These are phyloP conservation scores for Neodon shergylaensis DNA, from an alignment of 2,113 vertebrate genomes.

Conservation along the genomic window DNA sequence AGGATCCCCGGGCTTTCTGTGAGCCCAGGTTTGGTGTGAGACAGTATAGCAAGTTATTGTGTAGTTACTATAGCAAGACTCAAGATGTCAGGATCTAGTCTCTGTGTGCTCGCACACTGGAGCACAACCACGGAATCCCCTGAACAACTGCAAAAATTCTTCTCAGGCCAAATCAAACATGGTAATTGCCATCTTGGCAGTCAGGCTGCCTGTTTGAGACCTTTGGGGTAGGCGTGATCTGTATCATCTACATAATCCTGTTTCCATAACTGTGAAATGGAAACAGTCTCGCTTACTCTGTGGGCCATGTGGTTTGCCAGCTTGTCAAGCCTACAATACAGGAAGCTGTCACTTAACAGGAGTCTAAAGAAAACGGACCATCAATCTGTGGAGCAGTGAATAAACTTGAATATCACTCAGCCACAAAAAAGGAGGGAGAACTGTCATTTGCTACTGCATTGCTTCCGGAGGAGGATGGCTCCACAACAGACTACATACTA, in stretches of 20 bases:
- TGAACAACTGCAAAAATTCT: neutral
- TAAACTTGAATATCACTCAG: neutral
- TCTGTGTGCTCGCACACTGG: neutral
- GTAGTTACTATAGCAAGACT: neutral
- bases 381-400: no score
- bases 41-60: neutral
- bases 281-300: neutral
- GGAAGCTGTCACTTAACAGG: neutral
- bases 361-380: neutral
- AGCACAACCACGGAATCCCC: no score
- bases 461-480: neutral
- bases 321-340: neutral
- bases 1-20: neutral
- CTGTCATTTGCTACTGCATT: neutral
- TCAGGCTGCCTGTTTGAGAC: neutral
- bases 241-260: neutral
- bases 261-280: neutral
- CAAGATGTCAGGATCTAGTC: neutral
- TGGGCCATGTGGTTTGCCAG: neutral
- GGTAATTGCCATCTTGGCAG: neutral
- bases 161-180: neutral
- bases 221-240: neutral
- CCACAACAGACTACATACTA: no score
- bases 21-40: neutral
- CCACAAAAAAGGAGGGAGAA: neutral